Conservation (phyloP, 2,113 vertebrate genomes). For the Willisornis vidua region DNA sequence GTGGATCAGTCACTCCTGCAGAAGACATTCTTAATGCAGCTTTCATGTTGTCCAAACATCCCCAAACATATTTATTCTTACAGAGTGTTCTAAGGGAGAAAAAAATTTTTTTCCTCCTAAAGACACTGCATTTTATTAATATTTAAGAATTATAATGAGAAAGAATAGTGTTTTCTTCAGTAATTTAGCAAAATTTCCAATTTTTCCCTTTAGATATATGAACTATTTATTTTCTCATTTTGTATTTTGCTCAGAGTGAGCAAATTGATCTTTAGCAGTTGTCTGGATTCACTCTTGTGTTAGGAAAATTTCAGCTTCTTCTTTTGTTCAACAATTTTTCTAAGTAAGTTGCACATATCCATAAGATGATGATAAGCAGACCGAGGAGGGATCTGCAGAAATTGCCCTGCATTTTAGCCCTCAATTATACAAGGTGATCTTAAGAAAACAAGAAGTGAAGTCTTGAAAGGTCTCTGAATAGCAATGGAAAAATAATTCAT, state of each 20-base stretch:
- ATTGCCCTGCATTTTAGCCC: conserved; percentile 59
- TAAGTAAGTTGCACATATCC: neutral
- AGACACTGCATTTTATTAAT: neutral
- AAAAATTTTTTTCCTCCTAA: neutral
- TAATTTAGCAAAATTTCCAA: neutral
- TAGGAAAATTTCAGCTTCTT: neutral
- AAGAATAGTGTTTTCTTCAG: neutral
- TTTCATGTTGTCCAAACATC: neutral
- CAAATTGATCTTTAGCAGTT: neutral
- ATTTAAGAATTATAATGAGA: neutral
- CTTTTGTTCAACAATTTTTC: neutral
- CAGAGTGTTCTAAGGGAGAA: neutral
- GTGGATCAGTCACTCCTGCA: neutral
- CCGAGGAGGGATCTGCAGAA: conserved; percentile 33
- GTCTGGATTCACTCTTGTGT: neutral
- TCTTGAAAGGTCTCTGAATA: conserved; percentile 34
- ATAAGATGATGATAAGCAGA: conserved; percentile 59
- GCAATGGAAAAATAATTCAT: conserved; percentile 47
- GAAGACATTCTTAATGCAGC: neutral
- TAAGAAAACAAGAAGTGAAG: conserved; percentile 64
- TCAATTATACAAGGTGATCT: conserved; percentile 62
- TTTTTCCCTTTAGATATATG: neutral
- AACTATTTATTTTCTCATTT: neutral
- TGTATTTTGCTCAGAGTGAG: neutral
- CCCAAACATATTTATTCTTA: neutral